Conservation (phyloP, 2,113 vertebrate genomes). For the Takifugu bimaculatus region DNA sequence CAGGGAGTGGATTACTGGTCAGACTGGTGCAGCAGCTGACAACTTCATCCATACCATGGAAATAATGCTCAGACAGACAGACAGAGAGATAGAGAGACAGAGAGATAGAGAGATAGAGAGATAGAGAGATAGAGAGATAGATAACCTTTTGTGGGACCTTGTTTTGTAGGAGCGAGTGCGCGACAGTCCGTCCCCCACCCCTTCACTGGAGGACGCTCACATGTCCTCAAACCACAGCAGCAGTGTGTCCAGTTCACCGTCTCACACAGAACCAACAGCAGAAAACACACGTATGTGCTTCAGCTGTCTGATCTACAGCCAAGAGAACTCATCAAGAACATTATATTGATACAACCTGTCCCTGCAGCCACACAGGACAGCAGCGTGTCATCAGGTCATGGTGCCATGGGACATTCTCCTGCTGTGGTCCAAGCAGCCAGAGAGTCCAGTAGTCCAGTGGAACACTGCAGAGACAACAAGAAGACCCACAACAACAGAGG, state of each 20-base stretch:
- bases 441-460: slow-evolving; percentile 83
- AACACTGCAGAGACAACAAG: slow-evolving; percentile 82
- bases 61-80: too few species aligned
- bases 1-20: too few species aligned
- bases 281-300: slow-evolving; percentile 87
- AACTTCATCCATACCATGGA: too few species aligned
- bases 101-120: too few species aligned
- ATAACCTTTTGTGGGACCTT: too few species aligned
- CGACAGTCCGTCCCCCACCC: slow-evolving; percentile 92
- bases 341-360: slow-evolving; percentile 5
- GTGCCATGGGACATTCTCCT: slow-evolving; percentile 88
- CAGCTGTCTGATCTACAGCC: neutral
- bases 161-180: slow-evolving; percentile 84
- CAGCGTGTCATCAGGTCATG: slow-evolving; percentile 86
- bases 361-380: slow-evolving; percentile 86
- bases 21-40: too few species aligned
- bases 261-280: slow-evolving; percentile 86
- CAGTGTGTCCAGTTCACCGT: slow-evolving; percentile 94
- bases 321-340: neutral
- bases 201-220: slow-evolving; percentile 91
- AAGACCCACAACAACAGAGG: slow-evolving; percentile 89
- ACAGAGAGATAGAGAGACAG: too few species aligned
- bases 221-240: slow-evolving; percentile 94
- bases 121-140: too few species aligned
- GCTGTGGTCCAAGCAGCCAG: slow-evolving; percentile 80